phyloP scores from a whole-genome alignment of 2,797 vertebrate species.

The Adrianichthys oophorus region DNA sequence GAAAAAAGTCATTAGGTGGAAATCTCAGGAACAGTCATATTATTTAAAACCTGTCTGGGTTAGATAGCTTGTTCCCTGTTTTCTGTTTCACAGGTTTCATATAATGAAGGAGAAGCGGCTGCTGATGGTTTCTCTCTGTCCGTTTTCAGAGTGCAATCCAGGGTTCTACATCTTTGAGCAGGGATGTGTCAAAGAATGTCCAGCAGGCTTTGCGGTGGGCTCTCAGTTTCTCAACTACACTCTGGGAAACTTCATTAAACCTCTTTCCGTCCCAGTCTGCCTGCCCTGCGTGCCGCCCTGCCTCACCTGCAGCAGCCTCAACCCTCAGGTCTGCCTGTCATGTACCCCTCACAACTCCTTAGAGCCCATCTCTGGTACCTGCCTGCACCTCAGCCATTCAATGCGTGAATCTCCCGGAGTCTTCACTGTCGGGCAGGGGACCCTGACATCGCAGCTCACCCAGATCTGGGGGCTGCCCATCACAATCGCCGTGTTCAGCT shows the following conservation, averaged over 20 bases:
- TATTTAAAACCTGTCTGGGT: conserved; percentile 3
- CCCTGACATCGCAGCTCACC: conserved; percentile 13
- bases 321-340: conserved; percentile 84
- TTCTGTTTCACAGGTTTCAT: not conserved
- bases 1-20: not conserved
- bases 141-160: conserved; percentile 85
- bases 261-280: conserved; percentile 80
- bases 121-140: conserved; percentile 17
- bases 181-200: conserved; percentile 88
- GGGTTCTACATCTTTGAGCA: conserved; percentile 90
- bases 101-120: not conserved
- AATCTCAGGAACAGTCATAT: not conserved
- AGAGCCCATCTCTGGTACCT: conserved; percentile 80
- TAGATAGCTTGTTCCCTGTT: conserved; percentile 19
- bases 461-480: conserved; percentile 76
- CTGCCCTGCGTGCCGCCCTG: conserved; percentile 87
- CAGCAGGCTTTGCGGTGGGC: conserved; percentile 79
- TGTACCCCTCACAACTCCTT: conserved; percentile 88
- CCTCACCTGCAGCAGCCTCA: conserved; percentile 85
- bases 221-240: conserved; percentile 75
- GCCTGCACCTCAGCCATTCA: conserved; percentile 89
- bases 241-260: conserved; percentile 81
- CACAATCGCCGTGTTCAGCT: conserved; percentile 88
- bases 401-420: conserved; percentile 85
- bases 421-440: conserved; percentile 52